Conservation (phyloP, 2,888 invertebrate genomes). For the Ditula angustiorana region DNA sequence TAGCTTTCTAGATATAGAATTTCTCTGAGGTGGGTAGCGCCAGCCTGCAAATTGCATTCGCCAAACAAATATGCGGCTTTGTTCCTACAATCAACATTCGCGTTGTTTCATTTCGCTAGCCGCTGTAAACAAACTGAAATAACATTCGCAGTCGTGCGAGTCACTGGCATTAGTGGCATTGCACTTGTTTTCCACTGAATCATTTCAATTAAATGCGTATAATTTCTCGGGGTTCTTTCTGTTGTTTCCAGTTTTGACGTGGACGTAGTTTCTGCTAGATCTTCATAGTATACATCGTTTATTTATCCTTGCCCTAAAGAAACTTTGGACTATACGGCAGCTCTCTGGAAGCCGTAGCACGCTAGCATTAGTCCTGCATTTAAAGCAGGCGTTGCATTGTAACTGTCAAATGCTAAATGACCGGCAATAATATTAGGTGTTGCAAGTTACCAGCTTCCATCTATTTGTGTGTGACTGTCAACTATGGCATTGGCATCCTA, state of each 20-base stretch:
- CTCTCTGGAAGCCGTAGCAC: too few species aligned
- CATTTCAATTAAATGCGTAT: background rate
- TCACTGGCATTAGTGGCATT: conserved; percentile 9
- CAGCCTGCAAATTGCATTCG: too few species aligned
- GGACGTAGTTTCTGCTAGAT: background rate
- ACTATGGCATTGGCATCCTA: too few species aligned
- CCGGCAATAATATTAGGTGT: too few species aligned
- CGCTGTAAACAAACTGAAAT: conserved; percentile 14
- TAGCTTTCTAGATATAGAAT: conserved; percentile 1
- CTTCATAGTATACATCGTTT: background rate
- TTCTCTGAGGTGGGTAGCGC: too few species aligned
- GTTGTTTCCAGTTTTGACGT: background rate
- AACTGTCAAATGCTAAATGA: too few species aligned
- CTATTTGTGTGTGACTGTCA: too few species aligned
- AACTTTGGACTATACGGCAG: too few species aligned
- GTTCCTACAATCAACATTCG: conserved; percentile 1
- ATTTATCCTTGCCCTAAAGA: too few species aligned
- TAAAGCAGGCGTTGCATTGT: too few species aligned
- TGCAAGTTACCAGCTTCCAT: too few species aligned
- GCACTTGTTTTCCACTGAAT: background rate
- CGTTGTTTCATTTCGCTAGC: conserved; percentile 8
- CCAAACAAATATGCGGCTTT: background rate
- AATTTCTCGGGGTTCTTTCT: background rate
- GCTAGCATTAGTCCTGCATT: too few species aligned
- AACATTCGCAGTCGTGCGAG: conserved; percentile 14